A percentile compares a stretch with the other conserved stretches of the same genome.
These are phyloP conservation scores for Microcebus jonahi DNA, from an alignment of 2,113 vertebrate genomes.

Conservation along the genomic window DNA sequence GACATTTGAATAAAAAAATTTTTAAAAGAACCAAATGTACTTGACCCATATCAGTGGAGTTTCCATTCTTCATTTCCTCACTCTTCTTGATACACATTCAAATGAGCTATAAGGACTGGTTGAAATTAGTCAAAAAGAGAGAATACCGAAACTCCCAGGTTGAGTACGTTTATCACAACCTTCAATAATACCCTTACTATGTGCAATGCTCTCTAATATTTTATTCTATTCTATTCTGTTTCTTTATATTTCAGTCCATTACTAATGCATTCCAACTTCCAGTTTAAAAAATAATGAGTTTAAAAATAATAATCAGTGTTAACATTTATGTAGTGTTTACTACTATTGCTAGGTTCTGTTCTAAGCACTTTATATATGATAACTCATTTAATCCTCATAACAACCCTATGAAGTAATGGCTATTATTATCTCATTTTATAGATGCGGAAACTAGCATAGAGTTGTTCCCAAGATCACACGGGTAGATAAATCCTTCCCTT, in stretches of 20 bases:
- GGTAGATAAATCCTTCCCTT: background rate
- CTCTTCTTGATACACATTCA: background rate
- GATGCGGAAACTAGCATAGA: background rate
- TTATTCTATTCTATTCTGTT: background rate
- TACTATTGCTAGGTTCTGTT: constrained; percentile 19
- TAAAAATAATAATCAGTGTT: background rate
- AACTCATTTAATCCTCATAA: background rate
- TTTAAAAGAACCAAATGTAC: background rate
- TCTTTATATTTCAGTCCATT: constrained; percentile 24
- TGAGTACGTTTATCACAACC: background rate
- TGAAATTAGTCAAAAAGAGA: constrained; percentile 19
- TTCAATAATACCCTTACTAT: background rate
- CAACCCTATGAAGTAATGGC: background rate
- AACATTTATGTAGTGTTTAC: background rate
- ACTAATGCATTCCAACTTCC: background rate
- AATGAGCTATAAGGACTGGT: background rate
- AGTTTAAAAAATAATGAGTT: constrained; percentile 49
- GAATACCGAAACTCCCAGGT: background rate
- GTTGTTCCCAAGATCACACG: background rate
- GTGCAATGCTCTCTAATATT: background rate
- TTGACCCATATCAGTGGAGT: background rate
- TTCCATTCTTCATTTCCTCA: constrained; percentile 40
- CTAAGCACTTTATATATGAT: background rate
- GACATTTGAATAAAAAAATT: too few relatives aligned
- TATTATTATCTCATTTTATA: background rate